Conservation (phyloP, 2,888 invertebrate species). For the Nebria brevicollis region DNA sequence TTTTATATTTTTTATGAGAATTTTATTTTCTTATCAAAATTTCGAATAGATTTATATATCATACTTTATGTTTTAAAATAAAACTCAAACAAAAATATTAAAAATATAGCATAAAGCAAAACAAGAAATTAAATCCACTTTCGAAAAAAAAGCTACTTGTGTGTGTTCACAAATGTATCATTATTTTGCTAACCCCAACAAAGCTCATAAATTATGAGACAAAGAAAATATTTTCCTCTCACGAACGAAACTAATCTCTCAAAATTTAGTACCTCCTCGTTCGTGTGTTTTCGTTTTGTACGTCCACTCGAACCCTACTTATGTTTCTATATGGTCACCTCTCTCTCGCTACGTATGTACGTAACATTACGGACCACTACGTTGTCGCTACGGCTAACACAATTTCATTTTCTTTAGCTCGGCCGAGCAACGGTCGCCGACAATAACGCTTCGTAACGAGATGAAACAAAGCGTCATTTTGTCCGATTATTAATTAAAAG, state of each 20-base stretch:
- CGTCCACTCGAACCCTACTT: neutral
- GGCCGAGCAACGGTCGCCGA: neutral
- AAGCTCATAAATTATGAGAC: neutral
- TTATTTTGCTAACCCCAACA: neutral
- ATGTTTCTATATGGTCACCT: neutral
- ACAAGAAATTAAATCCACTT: too few relatives aligned
- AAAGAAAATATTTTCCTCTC: neutral
- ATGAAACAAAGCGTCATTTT: slow-evolving; percentile 17
- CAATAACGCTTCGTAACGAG: slow-evolving; percentile 2
- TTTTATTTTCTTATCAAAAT: too few relatives aligned
- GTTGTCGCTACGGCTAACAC: neutral
- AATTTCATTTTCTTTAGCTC: slow-evolving; percentile 14
- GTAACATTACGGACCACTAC: too few relatives aligned
- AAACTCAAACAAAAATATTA: too few relatives aligned
- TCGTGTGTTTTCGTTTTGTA: neutral
- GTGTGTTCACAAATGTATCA: neutral
- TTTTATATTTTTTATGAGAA: too few relatives aligned
- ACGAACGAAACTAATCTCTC: neutral
- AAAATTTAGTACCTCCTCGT: neutral
- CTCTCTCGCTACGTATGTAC: neutral
- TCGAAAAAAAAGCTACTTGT: too few relatives aligned
- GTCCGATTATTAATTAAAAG: slow-evolving; percentile 20
- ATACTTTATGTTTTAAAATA: too few relatives aligned
- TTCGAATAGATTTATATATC: too few relatives aligned
- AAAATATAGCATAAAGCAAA: too few relatives aligned